Percentiles rank a stretch among this genome's conserved stretches.
phyloP scores from a whole-genome alignment of 2,113 vertebrate genomes.

The Murina feae region DNA sequence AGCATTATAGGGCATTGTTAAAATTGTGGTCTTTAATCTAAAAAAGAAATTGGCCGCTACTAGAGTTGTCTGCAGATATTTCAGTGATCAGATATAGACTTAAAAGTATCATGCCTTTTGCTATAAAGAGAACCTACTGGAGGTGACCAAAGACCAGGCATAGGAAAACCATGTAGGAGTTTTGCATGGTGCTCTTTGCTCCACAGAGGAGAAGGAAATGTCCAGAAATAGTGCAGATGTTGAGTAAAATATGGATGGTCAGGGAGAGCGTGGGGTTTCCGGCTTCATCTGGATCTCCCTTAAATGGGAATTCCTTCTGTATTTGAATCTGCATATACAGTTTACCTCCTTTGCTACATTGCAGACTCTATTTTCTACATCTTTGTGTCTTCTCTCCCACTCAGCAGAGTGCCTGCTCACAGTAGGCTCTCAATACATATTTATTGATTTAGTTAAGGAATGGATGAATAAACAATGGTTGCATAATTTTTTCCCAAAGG shows the following conservation, averaged over 20 bases:
- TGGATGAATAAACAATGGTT: conserved; percentile 16
- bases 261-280: no score
- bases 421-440: not conserved
- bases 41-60: not conserved
- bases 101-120: not conserved
- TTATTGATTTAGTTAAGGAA: conserved; percentile 47
- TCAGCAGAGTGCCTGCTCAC: not conserved
- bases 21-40: not conserved
- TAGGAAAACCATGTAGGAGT: not conserved
- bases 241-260: accelerated
- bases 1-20: no score
- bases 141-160: no score
- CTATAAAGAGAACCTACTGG: no score
- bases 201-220: not conserved
- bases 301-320: not conserved
- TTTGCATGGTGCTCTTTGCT: not conserved
- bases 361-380: not conserved
- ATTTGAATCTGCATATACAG: accelerated
- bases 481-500: conserved; percentile 39
- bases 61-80: not conserved
- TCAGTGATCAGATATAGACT: not conserved
- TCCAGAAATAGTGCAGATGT: not conserved
- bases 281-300: not conserved
- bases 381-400: not conserved
- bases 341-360: not conserved